Base-by-base conservation (phyloP, 2,888 invertebrate species). In the Tanytarsus gracilentus region DNA sequence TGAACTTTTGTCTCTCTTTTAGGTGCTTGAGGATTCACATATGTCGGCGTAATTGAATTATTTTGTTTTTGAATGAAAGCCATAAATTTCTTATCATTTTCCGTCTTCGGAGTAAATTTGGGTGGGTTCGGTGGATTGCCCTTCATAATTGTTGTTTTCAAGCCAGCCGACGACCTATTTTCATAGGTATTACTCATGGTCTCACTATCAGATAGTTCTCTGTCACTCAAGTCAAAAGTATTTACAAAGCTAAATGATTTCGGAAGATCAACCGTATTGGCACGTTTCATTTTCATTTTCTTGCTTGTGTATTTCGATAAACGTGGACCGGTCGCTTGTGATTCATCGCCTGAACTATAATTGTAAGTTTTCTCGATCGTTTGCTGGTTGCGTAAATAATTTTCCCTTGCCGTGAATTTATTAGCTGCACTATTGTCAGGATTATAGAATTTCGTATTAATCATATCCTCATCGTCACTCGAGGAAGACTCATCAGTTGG, bases 201-300 rank as follows among this genome's bases (percentile, higher is more conserved):
- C 9, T 64, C 64, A 21, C 68, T 67, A 52, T 69, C 68, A 21
- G 52, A 52, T 2, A 61, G 61, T 62, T 77, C 76, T 62, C 70
- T 71, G 63, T 76, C 75, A n/a, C 77, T 69, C 50, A 76, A 74
- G 68, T 81, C 79, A 21, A 77, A 77, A n/a, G 75, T 78, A 23
- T 72, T 78, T 64, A 68, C 66, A 23, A 68, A 71, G 58, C 67
- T 69, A 55, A 71, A 70, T 0, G 83, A 81, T 67, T 87, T 87
- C 1, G 90, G 89, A 69, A 91, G 89, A 68, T 91, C 90, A 63
- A 91, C 88, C 1, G 92, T 92, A 66, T 92, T 92, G 3, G 91
- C 90, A 14, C 91, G 80, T 72, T 90, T 91, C 83, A 91, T 87
- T 66, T 85, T 82, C 23, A 83, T 76, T 68, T 86, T 88, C 66